Evolutionary conservation across 2,113 vertebrate genomes (phyloP).

Genomic region (Psophia crepitans): DNA sequence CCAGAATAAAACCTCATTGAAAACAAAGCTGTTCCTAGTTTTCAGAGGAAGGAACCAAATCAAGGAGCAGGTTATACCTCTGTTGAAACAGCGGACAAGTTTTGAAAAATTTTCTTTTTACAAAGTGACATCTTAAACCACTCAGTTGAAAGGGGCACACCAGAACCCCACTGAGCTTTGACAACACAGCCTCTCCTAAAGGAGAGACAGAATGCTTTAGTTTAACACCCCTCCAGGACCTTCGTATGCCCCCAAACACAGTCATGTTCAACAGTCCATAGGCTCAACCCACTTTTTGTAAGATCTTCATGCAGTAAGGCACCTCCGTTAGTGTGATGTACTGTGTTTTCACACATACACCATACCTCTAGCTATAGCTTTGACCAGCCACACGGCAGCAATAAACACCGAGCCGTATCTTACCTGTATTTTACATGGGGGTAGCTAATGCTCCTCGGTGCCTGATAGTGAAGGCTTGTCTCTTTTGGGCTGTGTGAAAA

Average conservation of each 20-base stretch:
- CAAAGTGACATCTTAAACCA: not conserved
- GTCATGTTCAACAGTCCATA: not conserved
- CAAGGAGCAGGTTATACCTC: not conserved
- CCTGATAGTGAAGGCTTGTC: not conserved
- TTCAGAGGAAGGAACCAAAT: not conserved
- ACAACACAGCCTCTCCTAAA: not conserved
- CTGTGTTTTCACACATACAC: not conserved
- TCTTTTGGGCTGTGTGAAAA: not conserved
- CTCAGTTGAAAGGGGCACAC: not conserved
- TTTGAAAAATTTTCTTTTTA: not conserved
- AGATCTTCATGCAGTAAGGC: not conserved
- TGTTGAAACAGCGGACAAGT: not conserved
- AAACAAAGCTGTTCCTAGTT: not conserved
- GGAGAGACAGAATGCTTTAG: not conserved
- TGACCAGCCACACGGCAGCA: not conserved
- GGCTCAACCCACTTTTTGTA: not conserved
- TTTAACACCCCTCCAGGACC: not conserved
- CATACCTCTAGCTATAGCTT: not conserved
- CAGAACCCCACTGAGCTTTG: not conserved
- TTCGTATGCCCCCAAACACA: not conserved
- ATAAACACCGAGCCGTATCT: not conserved
- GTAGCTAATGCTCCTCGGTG: fast-evolving
- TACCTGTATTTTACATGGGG: not conserved
- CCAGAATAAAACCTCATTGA: not conserved
- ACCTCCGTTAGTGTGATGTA: not conserved